These are phyloP conservation scores for Dicyrtomina minuta DNA, from an alignment of 2,888 invertebrate genomes.

Conservation along the genomic window DNA sequence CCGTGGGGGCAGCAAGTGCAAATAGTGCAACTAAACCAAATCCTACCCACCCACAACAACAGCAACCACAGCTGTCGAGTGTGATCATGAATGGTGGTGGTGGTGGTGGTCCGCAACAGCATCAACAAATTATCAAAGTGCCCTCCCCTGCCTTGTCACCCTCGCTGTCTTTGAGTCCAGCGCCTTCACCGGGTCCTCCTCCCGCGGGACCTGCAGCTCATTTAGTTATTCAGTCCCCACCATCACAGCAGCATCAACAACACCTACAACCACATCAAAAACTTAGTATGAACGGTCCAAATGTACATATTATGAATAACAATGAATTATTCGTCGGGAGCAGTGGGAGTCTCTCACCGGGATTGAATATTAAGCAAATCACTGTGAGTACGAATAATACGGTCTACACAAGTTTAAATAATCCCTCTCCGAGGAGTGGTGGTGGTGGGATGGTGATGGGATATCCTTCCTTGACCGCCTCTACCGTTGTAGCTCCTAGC, in stretches of 20 bases:
- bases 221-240: background rate
- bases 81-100: background rate
- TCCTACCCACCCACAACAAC: constrained; percentile 54
- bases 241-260: background rate
- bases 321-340: background rate
- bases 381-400: background rate
- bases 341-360: background rate
- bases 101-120: background rate
- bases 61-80: constrained; percentile 56
- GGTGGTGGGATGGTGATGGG: background rate
- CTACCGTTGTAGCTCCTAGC: background rate
- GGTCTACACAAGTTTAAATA: constrained; percentile 4
- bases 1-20: no score
- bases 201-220: constrained; percentile 8
- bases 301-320: background rate
- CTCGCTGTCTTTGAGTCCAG: constrained; percentile 14
- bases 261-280: background rate
- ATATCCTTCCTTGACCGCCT: background rate
- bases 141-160: constrained; percentile 20
- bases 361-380: background rate
- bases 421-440: background rate
- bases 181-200: constrained; percentile 7
- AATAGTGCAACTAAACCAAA: constrained; percentile 4
- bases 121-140: background rate
- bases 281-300: constrained; percentile 4